Evolutionary conservation across 1,140 invertebrate species (phyloP), one percentile per base, ranked within the genome.

Genomic region (Agraylea sexmaculata): DNA sequence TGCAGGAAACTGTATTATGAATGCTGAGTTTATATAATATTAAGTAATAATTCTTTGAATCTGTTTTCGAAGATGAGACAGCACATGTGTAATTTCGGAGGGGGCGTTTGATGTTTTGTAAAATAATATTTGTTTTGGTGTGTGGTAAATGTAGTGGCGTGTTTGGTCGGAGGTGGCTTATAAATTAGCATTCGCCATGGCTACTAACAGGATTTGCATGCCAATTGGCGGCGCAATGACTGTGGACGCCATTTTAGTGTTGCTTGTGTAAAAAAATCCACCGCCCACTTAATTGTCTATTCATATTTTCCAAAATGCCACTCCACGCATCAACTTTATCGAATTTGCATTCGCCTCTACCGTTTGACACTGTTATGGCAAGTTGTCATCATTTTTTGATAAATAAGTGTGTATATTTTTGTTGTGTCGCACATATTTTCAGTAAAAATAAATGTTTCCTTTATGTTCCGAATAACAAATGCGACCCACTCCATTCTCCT

Each of bases 161-260:
- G 35, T 16, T 29, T 29, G 16, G 28, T 31, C 23, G 36, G 11
- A 4, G 17, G 22, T 30, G 19, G 40, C 27, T 30, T 20, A n/a
- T n/a, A n/a, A n/a, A n/a, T n/a, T n/a, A n/a, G n/a, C n/a, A n/a
- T n/a, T 18, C 7, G 21, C 17, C 18, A 13, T 7, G 22, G 12
- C 6, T 18, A 21, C n/a, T 37, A 37, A 43, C 23, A 21, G 22
- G 34, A 43, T 43, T 43, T 43, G 42, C 42, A 43, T 43, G 38
- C 34, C 42, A 43, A 43, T 43, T 38, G 42, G 35, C 34, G 22
- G 31, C 35, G 40, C 40, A 42, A 25, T 35, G 40, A 25, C 31
- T 21, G 32, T 22, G 8, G 3, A 21, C 19, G 5, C 6, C 34
- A 23, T 10, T 10, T 10, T 36, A 18, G 17, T 36, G 15, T 21